These are phyloP conservation scores for Elaphurus davidianus DNA, from an alignment of 2,113 vertebrate species.

Conservation along the genomic window DNA sequence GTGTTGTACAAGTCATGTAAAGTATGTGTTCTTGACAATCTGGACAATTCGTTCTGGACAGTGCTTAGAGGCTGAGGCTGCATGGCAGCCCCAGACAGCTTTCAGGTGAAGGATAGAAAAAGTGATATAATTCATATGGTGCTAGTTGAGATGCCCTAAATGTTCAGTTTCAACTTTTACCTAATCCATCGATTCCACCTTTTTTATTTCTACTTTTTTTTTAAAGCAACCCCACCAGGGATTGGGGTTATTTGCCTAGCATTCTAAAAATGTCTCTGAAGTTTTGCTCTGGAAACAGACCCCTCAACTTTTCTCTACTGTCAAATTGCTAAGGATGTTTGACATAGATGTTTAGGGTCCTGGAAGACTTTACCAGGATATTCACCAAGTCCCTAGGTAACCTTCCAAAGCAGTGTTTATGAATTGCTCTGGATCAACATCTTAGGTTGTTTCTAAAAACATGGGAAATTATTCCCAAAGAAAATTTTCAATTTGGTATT, in stretches of 20 bases:
- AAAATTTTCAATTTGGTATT: neutral
- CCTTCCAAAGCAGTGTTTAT: neutral
- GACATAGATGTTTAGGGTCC: neutral
- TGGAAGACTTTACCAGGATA: neutral
- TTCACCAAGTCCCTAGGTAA: neutral
- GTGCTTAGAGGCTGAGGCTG: conserved; percentile 19
- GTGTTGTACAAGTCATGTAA: neutral
- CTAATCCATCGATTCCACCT: conserved; percentile 65
- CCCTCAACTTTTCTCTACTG: neutral
- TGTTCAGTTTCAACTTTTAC: conserved; percentile 68
- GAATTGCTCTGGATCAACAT: neutral
- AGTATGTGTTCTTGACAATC: conserved; percentile 59
- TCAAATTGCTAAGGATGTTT: neutral
- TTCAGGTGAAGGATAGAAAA: conserved; percentile 52
- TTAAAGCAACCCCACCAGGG: neutral
- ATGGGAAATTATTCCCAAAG: neutral
- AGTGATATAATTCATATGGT: conserved; percentile 70
- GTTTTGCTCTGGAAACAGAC: neutral
- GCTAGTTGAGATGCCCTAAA: conserved; percentile 59
- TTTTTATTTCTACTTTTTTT: conserved; percentile 11
- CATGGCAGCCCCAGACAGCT: conserved; percentile 64
- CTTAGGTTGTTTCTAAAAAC: neutral
- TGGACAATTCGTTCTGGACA: conserved; percentile 49
- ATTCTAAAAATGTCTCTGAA: conserved; percentile 15
- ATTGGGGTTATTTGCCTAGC: neutral